Base-by-base conservation (phyloP, 2,113 vertebrate genomes). In the Peromyscus californicus region DNA sequence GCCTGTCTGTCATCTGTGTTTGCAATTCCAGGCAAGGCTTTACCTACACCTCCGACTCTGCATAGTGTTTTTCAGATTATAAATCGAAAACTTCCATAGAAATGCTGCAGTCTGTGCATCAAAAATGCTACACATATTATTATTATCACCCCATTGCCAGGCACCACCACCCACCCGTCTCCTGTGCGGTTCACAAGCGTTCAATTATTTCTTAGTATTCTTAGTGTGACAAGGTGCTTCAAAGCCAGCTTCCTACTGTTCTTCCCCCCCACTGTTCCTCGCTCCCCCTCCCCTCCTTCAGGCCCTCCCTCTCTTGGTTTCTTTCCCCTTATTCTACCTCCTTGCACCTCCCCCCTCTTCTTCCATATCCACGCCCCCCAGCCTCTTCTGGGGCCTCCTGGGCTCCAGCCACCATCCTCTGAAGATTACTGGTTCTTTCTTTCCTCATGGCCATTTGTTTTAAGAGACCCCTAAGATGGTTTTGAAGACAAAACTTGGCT, bases 181-280 rank as follows among this genome's bases (percentile, higher is more conserved):
- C 84, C 84, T 22, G 31, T 48, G 63, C 0, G 6, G 17, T 31
- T 33, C 31, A n/a, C 45, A 54, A 12, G 45, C 70, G 85, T 72
- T 70, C 85, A 88, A 2, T 72, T 70, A 70, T 54, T 16, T 70
- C 21, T n/a, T 26, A 51, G 65, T 69, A 70, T 87, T 87, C 65
- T 48, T 69, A 70, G 65, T n/a, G 13, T 29, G 19, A 16, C 33
- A 88, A 29, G 33, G 48, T 69, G 12, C 45, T 69, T 88, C 67
- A 88, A 48, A 86, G 84, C 13, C 22, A 5, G 22, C 22, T 69
- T 87, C 11, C 19, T 36, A 7, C 31, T 51, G 39, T 22, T 11
- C 45, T 1, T 29, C 8, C 16, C 22, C 29, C 22, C 22, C 22
- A 26, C 59, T 7, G 0, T 1, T 29, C 39, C 12, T 2, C 3